Conservation (phyloP, 2,797 vertebrate species). For the Heliangelus exortis region DNA sequence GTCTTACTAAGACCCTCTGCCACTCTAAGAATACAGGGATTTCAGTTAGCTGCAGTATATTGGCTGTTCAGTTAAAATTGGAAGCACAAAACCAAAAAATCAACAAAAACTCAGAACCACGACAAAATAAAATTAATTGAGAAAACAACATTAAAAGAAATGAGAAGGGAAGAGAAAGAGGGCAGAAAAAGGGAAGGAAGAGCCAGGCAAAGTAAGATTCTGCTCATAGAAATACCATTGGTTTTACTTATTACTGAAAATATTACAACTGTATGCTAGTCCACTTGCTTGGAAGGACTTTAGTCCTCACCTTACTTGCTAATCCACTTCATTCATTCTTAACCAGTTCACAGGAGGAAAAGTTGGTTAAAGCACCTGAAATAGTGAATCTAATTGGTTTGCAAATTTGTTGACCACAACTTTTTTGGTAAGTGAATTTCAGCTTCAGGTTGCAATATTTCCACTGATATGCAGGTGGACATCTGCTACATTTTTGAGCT, state of each 20-base stretch:
- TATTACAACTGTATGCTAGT: neutral
- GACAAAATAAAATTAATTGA: too few species aligned
- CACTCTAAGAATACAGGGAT: neutral
- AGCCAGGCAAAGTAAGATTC: neutral
- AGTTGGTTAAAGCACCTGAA: neutral
- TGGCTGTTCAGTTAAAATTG: neutral
- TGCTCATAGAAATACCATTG: neutral
- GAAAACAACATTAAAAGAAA: neutral
- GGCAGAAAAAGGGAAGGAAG: neutral
- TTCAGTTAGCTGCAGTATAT: neutral
- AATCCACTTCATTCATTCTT: neutral
- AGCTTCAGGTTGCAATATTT: neutral
- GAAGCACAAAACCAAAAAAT: neutral
- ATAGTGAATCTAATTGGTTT: neutral
- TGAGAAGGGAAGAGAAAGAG: neutral
- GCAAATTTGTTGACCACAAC: neutral
- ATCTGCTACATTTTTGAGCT: neutral
- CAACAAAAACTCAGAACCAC: too few species aligned
- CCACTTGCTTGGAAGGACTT: accelerated
- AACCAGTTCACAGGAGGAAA: neutral
- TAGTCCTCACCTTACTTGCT: neutral
- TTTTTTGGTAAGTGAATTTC: neutral
- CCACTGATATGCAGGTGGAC: neutral
- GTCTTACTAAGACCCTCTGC: neutral
- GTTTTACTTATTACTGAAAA: neutral